These are phyloP conservation scores for Isaurus tuberculatus DNA, from an alignment of 92 coral and sea anemone genomes.

Conservation along the genomic window DNA sequence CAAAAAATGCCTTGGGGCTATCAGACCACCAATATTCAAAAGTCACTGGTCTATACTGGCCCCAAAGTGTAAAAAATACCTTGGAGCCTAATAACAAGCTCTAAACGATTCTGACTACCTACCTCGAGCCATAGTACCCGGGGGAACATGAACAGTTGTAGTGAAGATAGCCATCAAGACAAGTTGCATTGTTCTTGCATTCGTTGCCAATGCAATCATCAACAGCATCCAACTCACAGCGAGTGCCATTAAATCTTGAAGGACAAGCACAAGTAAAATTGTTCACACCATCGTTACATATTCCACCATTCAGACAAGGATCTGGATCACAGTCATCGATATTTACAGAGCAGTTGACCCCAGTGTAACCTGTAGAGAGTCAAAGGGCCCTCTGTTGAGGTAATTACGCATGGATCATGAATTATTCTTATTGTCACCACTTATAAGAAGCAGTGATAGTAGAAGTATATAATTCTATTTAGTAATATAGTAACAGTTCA, in stretches of 20 bases:
- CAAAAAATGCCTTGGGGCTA: too few relatives aligned
- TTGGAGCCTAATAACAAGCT: too few relatives aligned
- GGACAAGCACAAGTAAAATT: slow-evolving; percentile 53
- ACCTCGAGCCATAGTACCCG: slow-evolving; percentile 47
- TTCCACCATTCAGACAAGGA: slow-evolving; percentile 59
- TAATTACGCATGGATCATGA: neutral
- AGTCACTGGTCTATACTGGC: too few relatives aligned
- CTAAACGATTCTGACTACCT: neutral
- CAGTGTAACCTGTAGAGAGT: slow-evolving; percentile 42
- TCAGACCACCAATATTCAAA: too few relatives aligned
- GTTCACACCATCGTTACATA: slow-evolving; percentile 33
- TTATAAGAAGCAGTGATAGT: too few relatives aligned
- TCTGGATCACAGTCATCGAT: slow-evolving; percentile 38
- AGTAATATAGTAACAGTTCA: too few relatives aligned
- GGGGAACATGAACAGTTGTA: slow-evolving; percentile 74
- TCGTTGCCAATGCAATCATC: slow-evolving; percentile 70
- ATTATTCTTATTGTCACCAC: too few relatives aligned
- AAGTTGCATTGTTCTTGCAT: slow-evolving; percentile 67
- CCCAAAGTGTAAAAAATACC: too few relatives aligned
- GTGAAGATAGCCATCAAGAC: slow-evolving; percentile 57
- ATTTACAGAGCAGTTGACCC: slow-evolving; percentile 30
- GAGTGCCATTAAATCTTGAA: slow-evolving; percentile 74
- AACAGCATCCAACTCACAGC: slow-evolving; percentile 65
- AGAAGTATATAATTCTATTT: too few relatives aligned
- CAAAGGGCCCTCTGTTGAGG: neutral